Base-by-base conservation (phyloP, 1,140 invertebrate species). In the Proctacanthus coquilletti region DNA sequence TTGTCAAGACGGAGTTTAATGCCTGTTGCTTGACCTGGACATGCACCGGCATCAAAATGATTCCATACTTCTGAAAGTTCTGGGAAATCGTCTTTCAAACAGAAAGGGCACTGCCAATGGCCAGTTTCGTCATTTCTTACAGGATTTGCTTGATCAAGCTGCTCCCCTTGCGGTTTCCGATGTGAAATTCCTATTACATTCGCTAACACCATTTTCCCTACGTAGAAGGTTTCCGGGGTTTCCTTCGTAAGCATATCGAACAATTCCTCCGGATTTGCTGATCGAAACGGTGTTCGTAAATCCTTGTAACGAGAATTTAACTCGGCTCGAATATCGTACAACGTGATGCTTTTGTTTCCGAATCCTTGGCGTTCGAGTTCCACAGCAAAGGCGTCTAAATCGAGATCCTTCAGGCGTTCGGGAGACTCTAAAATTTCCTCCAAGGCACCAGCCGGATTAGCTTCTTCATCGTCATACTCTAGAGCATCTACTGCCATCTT, bases 401-500 rank as follows among this genome's bases (percentile, higher is more conserved):
- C 95, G 5, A 99, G 65, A 62, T 98, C 95, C 58, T 94, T 94
- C 0, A 98, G 64, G 49, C 88, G 72, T 47, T 97, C 92, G 0
- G 95, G 94, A 2, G 86, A 80, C 62, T 96, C 87, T 0, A 98
- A 62, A 52, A 98, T 98, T 63, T 98, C 94, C 52, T 98, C 93
- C 1, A 99, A 62, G 13, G 95, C 94, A 3, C 86, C 86, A 0
- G 92, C 89, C 0, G 94, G 92, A 69, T 98, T 96, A 0, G 83
- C 80, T 43, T 91, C 87, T 51, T 93, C 88, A 48, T 95, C 91
- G 48, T 98, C 94, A 47, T 97, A 96, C 47, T 99, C 96, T 9
- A 98, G 64, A 5, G 96, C 96, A 68, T 99, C 96, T 0, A 98
- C 91, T 3, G 95, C 96, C 94, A 99, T 99, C 68, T 99, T 99